Percentiles rank a stretch among this genome's conserved stretches.
Conservation (phyloP, 2,888 invertebrate genomes). For the Chloroclystis v-ata region DNA sequence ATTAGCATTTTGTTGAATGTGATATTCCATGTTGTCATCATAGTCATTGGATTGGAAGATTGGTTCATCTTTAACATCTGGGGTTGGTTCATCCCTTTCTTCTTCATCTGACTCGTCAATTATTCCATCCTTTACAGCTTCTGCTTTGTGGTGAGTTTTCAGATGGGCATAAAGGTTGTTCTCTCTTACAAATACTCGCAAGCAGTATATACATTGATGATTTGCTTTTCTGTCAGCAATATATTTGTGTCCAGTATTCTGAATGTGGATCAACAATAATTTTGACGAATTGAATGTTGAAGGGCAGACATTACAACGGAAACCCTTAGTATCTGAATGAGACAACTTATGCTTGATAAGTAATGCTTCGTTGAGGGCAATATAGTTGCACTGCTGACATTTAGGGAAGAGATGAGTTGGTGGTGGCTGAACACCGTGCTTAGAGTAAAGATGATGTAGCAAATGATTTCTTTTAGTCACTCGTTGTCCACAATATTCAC, state of each 20-base stretch:
- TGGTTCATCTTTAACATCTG: constrained; percentile 53
- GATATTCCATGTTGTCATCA: constrained; percentile 55
- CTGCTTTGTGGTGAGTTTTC: constrained; percentile 80
- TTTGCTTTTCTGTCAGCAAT: constrained; percentile 61
- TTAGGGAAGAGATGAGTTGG: constrained; percentile 85
- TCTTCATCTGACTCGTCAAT: constrained; percentile 79
- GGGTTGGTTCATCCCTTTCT: constrained; percentile 32
- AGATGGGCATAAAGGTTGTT: constrained; percentile 85
- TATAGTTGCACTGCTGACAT: constrained; percentile 85
- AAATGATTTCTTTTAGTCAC: constrained; percentile 85
- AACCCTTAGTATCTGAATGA: constrained; percentile 69
- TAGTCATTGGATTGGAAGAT: constrained; percentile 42
- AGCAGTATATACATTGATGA: constrained; percentile 85
- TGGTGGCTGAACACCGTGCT: constrained; percentile 87
- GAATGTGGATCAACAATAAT: constrained; percentile 71
- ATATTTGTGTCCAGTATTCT: constrained; percentile 76
- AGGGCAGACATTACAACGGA: constrained; percentile 74
- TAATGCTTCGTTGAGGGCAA: constrained; percentile 85
- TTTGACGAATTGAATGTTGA: constrained; percentile 65
- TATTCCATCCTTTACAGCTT: constrained; percentile 81
- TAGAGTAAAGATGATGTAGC: constrained; percentile 87
- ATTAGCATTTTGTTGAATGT: constrained; percentile 55
- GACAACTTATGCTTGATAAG: constrained; percentile 83
- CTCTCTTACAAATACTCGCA: constrained; percentile 83
- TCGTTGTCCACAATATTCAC: constrained; percentile 90